Percentiles rank a stretch among this genome's conserved stretches.
Conservation (phyloP, 2,888 invertebrate species). For the Agonopterix arenella region DNA sequence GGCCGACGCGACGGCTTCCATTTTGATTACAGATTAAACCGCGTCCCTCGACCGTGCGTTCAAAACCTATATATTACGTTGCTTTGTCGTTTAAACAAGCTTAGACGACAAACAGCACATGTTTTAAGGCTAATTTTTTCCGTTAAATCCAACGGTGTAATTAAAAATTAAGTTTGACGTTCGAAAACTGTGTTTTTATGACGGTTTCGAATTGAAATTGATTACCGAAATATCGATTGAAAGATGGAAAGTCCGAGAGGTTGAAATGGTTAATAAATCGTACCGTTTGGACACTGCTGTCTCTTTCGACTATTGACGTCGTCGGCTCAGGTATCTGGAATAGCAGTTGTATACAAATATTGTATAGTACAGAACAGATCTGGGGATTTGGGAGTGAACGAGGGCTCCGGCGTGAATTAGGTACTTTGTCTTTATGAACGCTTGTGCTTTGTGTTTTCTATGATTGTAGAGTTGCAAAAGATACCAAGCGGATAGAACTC, state of each 20-base stretch:
- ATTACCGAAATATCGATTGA: conserved; percentile 5
- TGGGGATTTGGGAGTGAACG: too few relatives aligned
- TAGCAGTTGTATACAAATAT: neutral
- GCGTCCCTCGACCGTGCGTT: conserved; percentile 50
- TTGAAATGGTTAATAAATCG: conserved; percentile 51
- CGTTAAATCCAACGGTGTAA: conserved; percentile 58
- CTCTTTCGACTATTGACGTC: conserved; percentile 32
- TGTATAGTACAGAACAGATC: neutral
- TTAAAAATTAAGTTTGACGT: conserved; percentile 5
- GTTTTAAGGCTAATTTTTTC: conserved; percentile 70
- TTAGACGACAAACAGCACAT: conserved; percentile 67
- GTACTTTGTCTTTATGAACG: too few relatives aligned
- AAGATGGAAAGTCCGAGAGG: conserved; percentile 42
- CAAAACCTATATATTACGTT: conserved; percentile 64
- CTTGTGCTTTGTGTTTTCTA: too few relatives aligned
- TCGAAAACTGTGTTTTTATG: neutral
- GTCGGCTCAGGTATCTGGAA: too few relatives aligned
- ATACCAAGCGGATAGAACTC: too few relatives aligned
- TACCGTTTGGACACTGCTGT: conserved; percentile 48
- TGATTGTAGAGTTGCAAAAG: too few relatives aligned
- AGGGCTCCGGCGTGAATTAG: too few relatives aligned
- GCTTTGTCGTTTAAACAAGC: conserved; percentile 46
- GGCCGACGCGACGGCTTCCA: conserved; percentile 66
- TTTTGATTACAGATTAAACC: conserved; percentile 74
- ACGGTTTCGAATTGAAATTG: neutral